Base-by-base conservation (phyloP, 2,113 vertebrate species). In the Coracopsis vasa region DNA sequence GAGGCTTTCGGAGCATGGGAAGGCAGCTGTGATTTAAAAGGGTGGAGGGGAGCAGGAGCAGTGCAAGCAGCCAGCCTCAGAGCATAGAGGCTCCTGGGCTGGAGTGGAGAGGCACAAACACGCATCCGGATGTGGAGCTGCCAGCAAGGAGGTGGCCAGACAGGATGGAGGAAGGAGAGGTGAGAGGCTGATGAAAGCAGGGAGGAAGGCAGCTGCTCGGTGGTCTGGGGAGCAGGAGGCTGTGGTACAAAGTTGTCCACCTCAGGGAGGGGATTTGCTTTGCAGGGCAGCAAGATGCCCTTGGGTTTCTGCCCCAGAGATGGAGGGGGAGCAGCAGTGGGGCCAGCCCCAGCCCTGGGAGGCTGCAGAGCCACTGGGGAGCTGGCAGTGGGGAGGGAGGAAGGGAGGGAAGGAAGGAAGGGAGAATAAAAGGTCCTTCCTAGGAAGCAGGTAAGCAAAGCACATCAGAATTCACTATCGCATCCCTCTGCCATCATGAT, bases 61-160 rank as follows among this genome's bases (percentile, higher is more conserved):
- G 45, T 0, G 1, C 9, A 14, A 51, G 54, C 60, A 35, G 65
- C 5, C 1, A 0, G 35, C 5, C 13, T 33, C 6, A 0, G 2
- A 44, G 50, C 0, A 0, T 1, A 7, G 48, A 20, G 77, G 87
- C 71, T 67, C 50, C 13, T 1, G 2, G 48, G 62, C 23, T 6
- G 7, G 23, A 69, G 77, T 5, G 2, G 78, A 71, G 50, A 87
- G 42, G 33, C 73, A 89, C 75, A 77, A 88, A 75, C 31, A 10
- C 0, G 1, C 11, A 1, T 41, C 51, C 0, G 4, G 94, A 73
- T 65, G 66, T 28, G 54, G 75, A 81, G 78, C 66, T 93, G 87
- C 88, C 7, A 19, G 44, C 1, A 19, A 93, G 80, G 53, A 80
- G 85, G 75, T 0, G 0, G 64, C 72, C 83, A 45, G 19, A 25